Conservation (phyloP, 2,888 invertebrate species). For the Molanna angustata region DNA sequence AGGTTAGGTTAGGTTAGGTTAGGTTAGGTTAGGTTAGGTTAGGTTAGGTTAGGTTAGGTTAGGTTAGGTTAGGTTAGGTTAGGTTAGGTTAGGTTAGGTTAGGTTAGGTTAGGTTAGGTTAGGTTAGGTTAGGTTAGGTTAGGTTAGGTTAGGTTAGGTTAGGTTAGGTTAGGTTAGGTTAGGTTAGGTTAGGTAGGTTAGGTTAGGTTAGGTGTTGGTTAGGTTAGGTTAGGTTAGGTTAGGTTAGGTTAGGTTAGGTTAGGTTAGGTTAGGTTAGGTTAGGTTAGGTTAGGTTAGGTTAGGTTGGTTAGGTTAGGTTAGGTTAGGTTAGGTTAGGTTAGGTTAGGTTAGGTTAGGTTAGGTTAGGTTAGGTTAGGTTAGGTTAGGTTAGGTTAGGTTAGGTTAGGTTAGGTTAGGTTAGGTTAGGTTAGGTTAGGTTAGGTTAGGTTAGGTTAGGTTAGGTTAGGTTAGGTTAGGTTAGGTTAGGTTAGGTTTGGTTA, state of each 20-base stretch:
- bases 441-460: conserved; percentile 10
- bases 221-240: no score
- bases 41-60: conserved; percentile 35
- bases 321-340: conserved; percentile 11
- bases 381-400: conserved; percentile 14
- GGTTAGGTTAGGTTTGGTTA: conserved; percentile 14
- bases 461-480: conserved; percentile 16
- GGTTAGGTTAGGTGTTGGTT: conserved; percentile 14
- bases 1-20: conserved; percentile 35
- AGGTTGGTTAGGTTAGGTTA: conserved; percentile 8
- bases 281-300: not conserved
- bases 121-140: conserved; percentile 35
- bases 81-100: conserved; percentile 35
- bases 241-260: no score
- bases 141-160: conserved; percentile 36
- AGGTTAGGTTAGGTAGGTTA: conserved; percentile 31
- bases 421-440: conserved; percentile 10
- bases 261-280: no score
- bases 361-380: conserved; percentile 14
- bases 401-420: conserved; percentile 6
- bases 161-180: conserved; percentile 34
- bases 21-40: conserved; percentile 34
- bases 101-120: conserved; percentile 34
- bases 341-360: conserved; percentile 8
- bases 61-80: conserved; percentile 35